Evolutionary conservation across 2,888 invertebrate genomes (phyloP).

Genomic region (Drosophila histrio): DNA sequence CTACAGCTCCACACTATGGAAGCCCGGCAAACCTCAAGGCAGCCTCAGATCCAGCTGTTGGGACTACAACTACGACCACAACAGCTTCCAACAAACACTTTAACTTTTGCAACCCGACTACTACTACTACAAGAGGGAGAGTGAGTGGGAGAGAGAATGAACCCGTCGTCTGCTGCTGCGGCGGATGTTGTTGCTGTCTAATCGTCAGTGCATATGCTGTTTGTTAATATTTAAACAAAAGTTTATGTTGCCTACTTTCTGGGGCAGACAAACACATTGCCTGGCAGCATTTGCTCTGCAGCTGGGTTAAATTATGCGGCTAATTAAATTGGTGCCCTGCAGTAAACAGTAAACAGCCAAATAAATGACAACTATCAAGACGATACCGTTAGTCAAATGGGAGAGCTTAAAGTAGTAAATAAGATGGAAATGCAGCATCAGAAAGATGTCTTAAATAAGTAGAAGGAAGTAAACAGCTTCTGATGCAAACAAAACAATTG

Average conservation of each 20-base stretch:
- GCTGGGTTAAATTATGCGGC: slow-evolving; percentile 50
- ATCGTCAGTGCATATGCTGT: slow-evolving; percentile 14
- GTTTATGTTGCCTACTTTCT: slow-evolving; percentile 28
- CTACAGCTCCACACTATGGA: background rate
- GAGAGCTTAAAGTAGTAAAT: slow-evolving; percentile 4
- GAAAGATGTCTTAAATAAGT: background rate
- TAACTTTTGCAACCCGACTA: slow-evolving; percentile 34
- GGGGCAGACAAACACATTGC: slow-evolving; percentile 3
- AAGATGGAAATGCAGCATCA: background rate
- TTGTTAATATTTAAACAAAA: slow-evolving; percentile 60
- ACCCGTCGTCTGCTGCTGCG: background rate
- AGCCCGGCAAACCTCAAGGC: background rate
- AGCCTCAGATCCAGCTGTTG: slow-evolving; percentile 5
- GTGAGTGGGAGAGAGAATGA: background rate
- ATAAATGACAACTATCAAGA: slow-evolving; percentile 57
- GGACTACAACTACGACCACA: slow-evolving; percentile 28
- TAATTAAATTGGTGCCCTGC: slow-evolving; percentile 71
- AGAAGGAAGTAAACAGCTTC: background rate
- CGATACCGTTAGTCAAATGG: slow-evolving; percentile 3
- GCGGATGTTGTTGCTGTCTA: background rate
- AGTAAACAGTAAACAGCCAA: slow-evolving; percentile 42
- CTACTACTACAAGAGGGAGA: background rate
- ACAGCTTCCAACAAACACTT: slow-evolving; percentile 30
- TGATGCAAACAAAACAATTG: background rate
- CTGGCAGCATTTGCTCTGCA: background rate